phyloP scores from a whole-genome alignment of 1,140 invertebrate species.

The Gonatopus flavifemur region DNA sequence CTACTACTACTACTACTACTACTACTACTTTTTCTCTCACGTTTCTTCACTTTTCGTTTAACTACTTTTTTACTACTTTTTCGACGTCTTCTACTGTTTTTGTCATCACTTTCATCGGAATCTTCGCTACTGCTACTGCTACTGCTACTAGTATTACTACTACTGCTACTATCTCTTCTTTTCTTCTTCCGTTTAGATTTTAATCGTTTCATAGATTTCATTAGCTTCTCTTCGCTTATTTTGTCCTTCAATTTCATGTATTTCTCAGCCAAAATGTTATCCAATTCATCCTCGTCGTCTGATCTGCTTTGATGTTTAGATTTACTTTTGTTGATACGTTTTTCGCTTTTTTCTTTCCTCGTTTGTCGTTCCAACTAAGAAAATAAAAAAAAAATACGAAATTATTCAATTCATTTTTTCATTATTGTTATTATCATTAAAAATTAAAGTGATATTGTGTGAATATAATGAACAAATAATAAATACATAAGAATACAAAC shows the following conservation, averaged over 20 bases:
- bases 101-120: constrained; percentile 15
- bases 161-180: constrained; percentile 13
- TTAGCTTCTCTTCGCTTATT: constrained; percentile 42
- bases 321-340: constrained; percentile 61
- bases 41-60: constrained; percentile 23
- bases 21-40: constrained; percentile 23
- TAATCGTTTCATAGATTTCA: constrained; percentile 45
- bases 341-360: constrained; percentile 51
- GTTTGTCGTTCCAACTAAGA: constrained; percentile 47
- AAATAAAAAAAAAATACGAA: constrained; percentile 16
- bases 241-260: constrained; percentile 50
- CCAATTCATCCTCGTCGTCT: constrained; percentile 45
- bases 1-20: constrained; percentile 23
- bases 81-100: constrained; percentile 19
- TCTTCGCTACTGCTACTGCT: constrained; percentile 19
- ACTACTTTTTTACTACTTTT: constrained; percentile 14
- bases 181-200: constrained; percentile 37
- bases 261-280: constrained; percentile 46
- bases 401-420: constrained; percentile 6
- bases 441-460: too few species aligned
- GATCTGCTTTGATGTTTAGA: constrained; percentile 55
- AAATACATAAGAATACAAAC: constrained; percentile 58
- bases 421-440: neutral
- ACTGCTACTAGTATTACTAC: constrained; percentile 17
- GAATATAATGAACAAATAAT: constrained; percentile 20